Conservation (phyloP, 2,113 vertebrate genomes). For the Brienomyrus longianalis region DNA sequence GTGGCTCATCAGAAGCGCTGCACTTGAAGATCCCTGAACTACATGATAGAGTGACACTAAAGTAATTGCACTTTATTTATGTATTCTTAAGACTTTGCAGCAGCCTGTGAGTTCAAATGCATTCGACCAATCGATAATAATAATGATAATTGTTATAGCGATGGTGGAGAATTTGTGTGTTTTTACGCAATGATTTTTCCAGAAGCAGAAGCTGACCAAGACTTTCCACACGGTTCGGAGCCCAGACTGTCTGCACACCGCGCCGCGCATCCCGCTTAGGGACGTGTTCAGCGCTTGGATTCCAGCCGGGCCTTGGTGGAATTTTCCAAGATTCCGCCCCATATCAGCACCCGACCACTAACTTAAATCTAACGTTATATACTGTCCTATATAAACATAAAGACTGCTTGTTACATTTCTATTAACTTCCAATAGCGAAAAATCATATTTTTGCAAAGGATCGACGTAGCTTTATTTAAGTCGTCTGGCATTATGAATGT, state of each 20-base stretch:
- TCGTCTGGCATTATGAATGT: background rate
- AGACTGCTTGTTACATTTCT: background rate
- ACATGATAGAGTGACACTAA: background rate
- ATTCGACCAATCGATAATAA: background rate
- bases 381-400: background rate
- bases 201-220: background rate
- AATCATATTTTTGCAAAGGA: background rate
- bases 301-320: background rate
- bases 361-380: background rate
- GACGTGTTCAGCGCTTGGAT: background rate
- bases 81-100: background rate
- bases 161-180: background rate
- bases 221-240: background rate
- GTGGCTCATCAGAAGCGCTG: too few species aligned
- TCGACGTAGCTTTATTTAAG: background rate
- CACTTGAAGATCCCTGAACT: background rate
- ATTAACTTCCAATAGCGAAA: background rate
- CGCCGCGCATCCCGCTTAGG: background rate
- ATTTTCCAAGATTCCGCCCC: background rate
- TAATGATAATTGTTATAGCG: background rate
- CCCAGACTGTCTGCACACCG: background rate
- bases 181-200: background rate
- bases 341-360: background rate
- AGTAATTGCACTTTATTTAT: background rate
- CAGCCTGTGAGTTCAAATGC: background rate